phyloP scores from a whole-genome alignment of 2,797 vertebrate species.

The Mus minutoides region DNA sequence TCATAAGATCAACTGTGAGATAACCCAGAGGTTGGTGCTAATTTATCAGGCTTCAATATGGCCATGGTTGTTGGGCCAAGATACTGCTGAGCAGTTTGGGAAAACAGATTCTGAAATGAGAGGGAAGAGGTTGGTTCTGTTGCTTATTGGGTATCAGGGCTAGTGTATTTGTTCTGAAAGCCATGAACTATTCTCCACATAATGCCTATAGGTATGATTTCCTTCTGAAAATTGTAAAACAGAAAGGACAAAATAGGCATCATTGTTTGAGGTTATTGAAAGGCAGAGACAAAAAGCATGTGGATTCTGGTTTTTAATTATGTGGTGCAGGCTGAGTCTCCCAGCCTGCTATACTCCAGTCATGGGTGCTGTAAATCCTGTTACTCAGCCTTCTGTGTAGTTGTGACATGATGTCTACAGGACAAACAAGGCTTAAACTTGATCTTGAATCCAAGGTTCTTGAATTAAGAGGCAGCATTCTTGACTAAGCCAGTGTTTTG shows the following conservation, averaged over 20 bases:
- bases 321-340: no score
- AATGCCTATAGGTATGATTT: background rate
- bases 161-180: background rate
- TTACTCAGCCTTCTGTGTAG: background rate
- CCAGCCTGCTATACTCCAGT: background rate
- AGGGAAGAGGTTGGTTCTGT: background rate
- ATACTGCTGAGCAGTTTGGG: background rate
- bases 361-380: background rate
- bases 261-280: background rate
- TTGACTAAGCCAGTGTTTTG: background rate
- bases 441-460: background rate
- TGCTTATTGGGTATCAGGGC: background rate
- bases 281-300: background rate
- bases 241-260: background rate
- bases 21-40: background rate
- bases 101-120: background rate
- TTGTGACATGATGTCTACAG: background rate
- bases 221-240: conserved; percentile 7
- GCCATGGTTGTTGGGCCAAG: background rate
- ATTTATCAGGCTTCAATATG: conserved; percentile 7
- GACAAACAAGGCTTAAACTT: background rate
- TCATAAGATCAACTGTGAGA: background rate
- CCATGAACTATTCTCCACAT: background rate
- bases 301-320: background rate
- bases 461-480: background rate